Evolutionary conservation across 2,113 vertebrate genomes (phyloP).

Genomic region (Colinus virginianus): DNA sequence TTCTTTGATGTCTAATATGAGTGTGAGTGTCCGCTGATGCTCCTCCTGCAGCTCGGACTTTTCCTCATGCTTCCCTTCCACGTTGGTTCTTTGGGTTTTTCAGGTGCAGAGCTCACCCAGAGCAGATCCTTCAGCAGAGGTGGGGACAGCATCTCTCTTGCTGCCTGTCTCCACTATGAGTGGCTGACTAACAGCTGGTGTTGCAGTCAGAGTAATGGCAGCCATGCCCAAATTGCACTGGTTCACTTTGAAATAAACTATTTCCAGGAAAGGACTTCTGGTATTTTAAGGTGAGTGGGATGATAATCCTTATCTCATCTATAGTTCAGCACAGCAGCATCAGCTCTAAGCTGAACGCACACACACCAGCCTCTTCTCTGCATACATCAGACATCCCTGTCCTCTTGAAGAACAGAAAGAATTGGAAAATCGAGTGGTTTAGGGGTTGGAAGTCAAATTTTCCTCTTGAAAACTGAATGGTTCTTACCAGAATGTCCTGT

Average conservation of each 20-base stretch:
- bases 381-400: not conserved
- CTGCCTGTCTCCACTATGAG: not conserved
- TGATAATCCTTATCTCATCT: not conserved
- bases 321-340: not conserved
- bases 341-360: not conserved
- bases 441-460: not conserved
- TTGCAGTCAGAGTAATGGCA: not conserved
- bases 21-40: not conserved
- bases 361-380: not conserved
- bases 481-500: not conserved
- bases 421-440: not conserved
- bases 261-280: slow-evolving; percentile 12
- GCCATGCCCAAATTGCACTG: not conserved
- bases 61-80: not conserved
- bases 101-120: not conserved
- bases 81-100: not conserved
- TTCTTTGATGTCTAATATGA: not conserved
- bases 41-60: not conserved
- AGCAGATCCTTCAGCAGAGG: not conserved
- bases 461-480: not conserved
- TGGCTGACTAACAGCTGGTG: not conserved
- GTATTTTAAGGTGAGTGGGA: not conserved
- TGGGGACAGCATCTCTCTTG: accelerated
- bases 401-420: not conserved
- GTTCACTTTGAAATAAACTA: not conserved